These are phyloP conservation scores for Chelonia mydas DNA, from an alignment of 2,797 vertebrate species.

Conservation along the genomic window DNA sequence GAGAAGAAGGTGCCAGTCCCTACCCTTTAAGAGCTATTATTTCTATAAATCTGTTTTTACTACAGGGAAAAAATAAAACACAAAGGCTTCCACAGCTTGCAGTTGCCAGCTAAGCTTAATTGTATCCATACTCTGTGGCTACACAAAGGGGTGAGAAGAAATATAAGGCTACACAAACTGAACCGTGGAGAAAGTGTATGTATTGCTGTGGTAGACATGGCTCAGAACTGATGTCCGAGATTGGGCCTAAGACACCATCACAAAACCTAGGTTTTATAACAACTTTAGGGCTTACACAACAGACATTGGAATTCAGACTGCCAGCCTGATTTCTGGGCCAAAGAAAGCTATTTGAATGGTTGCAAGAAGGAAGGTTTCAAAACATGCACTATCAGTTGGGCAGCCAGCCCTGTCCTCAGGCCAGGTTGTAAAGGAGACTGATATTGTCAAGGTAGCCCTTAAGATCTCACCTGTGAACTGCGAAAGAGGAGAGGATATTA, in stretches of 20 bases:
- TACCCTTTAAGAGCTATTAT: not conserved
- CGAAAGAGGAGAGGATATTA: not conserved
- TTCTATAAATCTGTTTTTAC: accelerated
- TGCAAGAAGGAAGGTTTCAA: not conserved
- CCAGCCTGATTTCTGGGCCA: not conserved
- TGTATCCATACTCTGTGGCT: not conserved
- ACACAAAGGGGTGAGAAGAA: not conserved
- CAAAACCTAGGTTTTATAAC: not conserved
- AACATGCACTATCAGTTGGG: not conserved
- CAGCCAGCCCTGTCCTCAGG: not conserved
- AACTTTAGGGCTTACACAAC: not conserved
- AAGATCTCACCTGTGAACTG: not conserved
- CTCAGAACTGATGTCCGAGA: not conserved
- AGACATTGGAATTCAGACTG: not conserved
- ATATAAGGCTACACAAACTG: not conserved
- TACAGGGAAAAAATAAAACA: not conserved
- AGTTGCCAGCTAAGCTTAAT: not conserved
- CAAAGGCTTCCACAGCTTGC: not conserved
- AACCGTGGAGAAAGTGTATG: accelerated
- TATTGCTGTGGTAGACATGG: not conserved
- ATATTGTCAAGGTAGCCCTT: not conserved
- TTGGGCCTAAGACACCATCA: not conserved
- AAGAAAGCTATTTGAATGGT: not conserved
- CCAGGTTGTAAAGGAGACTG: not conserved
- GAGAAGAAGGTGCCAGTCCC: not conserved